Conservation (phyloP, 2,113 vertebrate species). For the Petrocephalus microphthalmus region DNA sequence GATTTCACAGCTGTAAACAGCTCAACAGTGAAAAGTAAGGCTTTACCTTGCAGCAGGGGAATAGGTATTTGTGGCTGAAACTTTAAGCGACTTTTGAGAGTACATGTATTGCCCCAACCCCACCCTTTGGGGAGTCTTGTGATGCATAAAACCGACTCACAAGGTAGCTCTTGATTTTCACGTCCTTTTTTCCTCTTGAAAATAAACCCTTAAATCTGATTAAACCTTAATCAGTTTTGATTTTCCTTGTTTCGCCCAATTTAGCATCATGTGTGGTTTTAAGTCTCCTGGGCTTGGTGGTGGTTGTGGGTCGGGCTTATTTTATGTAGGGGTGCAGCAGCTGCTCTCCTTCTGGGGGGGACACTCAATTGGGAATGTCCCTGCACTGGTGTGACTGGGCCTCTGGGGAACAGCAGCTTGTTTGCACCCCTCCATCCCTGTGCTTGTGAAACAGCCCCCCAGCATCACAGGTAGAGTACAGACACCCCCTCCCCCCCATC, state of each 20-base stretch:
- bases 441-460: background rate
- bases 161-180: background rate
- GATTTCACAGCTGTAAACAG: background rate
- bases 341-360: background rate
- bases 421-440: background rate
- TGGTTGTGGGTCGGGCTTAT: background rate
- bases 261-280: background rate
- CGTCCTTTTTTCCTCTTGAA: background rate
- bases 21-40: background rate
- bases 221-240: constrained; percentile 14
- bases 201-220: constrained; percentile 31
- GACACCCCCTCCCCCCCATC: background rate
- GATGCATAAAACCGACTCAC: constrained; percentile 4
- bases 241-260: constrained; percentile 12
- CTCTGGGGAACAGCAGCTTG: background rate
- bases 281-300: background rate
- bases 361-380: background rate
- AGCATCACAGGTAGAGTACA: background rate
- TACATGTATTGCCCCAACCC: background rate
- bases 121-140: background rate
- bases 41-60: background rate
- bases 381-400: background rate
- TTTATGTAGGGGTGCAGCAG: background rate
- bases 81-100: background rate
- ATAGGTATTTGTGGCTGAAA: background rate